phyloP scores from a whole-genome alignment of 1,140 invertebrate genomes.

The Musca vetustissima region DNA sequence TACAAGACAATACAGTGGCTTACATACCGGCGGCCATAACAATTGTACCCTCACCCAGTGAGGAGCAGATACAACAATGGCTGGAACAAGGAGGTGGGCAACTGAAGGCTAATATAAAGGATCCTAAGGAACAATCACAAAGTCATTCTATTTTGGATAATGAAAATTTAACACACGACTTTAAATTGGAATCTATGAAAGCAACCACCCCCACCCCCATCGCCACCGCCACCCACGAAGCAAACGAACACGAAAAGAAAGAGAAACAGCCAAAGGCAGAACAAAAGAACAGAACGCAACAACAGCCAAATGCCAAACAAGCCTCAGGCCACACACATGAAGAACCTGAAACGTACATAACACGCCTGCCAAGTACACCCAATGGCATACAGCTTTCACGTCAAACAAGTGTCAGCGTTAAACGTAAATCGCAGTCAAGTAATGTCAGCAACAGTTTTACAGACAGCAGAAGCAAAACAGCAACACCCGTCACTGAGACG shows the following conservation, averaged over 20 bases:
- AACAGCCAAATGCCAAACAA: conserved; percentile 7
- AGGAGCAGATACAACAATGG: conserved; percentile 23
- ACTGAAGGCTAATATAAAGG: conserved; percentile 25
- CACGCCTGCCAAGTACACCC: conserved; percentile 33
- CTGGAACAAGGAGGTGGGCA: not conserved
- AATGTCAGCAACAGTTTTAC: conserved; percentile 13
- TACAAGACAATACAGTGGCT: conserved; percentile 37
- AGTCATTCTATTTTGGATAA: not conserved
- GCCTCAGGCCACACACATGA: not conserved
- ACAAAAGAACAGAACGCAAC: not conserved
- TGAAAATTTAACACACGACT: not conserved
- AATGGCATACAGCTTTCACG: conserved; percentile 43
- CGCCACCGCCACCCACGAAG: not conserved
- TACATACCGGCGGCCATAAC: conserved; percentile 36
- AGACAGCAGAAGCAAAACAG: not conserved
- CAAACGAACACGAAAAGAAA: too few relatives aligned
- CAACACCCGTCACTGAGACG: not conserved
- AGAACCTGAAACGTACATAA: conserved; percentile 37
- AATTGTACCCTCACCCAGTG: conserved; percentile 28
- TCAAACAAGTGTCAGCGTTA: conserved; percentile 28
- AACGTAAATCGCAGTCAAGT: not conserved
- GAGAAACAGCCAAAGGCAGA: not conserved
- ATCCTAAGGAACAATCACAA: not conserved
- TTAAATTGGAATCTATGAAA: conserved; percentile 2
- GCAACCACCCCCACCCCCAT: not conserved